phyloP scores from a whole-genome alignment of 1,140 invertebrate species.

The Drosophila suzukii region DNA sequence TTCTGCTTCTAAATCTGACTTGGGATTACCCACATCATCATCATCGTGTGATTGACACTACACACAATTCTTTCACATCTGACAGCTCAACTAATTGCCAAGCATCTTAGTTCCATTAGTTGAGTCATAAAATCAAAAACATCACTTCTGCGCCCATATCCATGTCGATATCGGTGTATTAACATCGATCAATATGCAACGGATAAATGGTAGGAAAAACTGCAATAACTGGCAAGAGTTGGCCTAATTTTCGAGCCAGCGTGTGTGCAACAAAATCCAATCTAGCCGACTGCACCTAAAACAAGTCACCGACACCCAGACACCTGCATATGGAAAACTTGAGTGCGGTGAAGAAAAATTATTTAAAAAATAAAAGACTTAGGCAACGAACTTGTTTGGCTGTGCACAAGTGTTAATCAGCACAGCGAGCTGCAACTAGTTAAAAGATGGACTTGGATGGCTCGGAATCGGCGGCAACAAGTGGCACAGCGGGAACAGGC shows the following conservation, averaged over 20 bases:
- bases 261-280: constrained; percentile 30
- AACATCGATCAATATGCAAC: constrained; percentile 34
- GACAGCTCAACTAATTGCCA: constrained; percentile 15
- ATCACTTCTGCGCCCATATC: constrained; percentile 32
- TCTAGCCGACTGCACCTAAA: constrained; percentile 44
- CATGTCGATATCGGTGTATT: constrained; percentile 25
- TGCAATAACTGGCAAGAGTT: constrained; percentile 57
- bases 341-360: constrained; percentile 49
- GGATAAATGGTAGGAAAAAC: constrained; percentile 42
- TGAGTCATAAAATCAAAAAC: constrained; percentile 35
- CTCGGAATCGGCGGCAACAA: constrained; percentile 20
- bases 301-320: constrained; percentile 42
- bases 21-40: not conserved
- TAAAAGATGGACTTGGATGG: constrained; percentile 47
- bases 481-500: constrained; percentile 33
- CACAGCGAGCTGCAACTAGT: constrained; percentile 70
- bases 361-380: constrained; percentile 75
- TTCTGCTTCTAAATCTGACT: not conserved
- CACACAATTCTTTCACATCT: constrained; percentile 2
- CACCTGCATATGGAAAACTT: constrained; percentile 54
- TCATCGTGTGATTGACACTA: not conserved
- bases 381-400: constrained; percentile 79
- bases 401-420: constrained; percentile 73
- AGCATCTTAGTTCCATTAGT: constrained; percentile 40
- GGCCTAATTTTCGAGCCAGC: constrained; percentile 60